Evolutionary conservation across 2,113 vertebrate genomes (phyloP).

Genomic region (Hassar affinis): DNA sequence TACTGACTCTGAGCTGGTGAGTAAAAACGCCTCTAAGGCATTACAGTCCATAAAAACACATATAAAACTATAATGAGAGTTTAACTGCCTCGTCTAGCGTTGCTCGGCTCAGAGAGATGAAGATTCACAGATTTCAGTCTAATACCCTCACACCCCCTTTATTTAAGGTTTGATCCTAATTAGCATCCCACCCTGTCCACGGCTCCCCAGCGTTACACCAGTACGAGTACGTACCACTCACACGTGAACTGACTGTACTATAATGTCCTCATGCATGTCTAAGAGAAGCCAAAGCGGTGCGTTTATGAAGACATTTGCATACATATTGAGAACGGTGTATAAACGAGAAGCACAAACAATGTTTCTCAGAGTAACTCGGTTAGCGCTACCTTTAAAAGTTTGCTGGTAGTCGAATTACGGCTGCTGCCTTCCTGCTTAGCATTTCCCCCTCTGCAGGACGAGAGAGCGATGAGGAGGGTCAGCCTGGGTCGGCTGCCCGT

Average conservation of each 20-base stretch:
- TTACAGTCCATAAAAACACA: background rate
- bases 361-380: background rate
- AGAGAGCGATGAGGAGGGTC: background rate
- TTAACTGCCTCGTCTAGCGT: background rate
- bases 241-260: background rate
- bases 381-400: slow-evolving; percentile 7
- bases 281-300: background rate
- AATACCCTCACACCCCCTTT: background rate
- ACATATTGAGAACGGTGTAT: slow-evolving; percentile 6
- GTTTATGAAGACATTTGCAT: slow-evolving; percentile 30
- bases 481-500: background rate
- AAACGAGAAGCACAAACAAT: background rate
- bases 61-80: background rate
- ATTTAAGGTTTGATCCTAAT: background rate
- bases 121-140: background rate
- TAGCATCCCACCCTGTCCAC: background rate
- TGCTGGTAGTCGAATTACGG: background rate
- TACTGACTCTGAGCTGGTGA: background rate
- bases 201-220: too few relatives aligned
- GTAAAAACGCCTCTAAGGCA: background rate
- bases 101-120: background rate
- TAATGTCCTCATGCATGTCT: background rate
- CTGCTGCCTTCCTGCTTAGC: background rate
- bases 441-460: background rate
- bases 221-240: background rate